phyloP scores from a whole-genome alignment of 2,113 vertebrate genomes.

The Hippopotamus amphibius region DNA sequence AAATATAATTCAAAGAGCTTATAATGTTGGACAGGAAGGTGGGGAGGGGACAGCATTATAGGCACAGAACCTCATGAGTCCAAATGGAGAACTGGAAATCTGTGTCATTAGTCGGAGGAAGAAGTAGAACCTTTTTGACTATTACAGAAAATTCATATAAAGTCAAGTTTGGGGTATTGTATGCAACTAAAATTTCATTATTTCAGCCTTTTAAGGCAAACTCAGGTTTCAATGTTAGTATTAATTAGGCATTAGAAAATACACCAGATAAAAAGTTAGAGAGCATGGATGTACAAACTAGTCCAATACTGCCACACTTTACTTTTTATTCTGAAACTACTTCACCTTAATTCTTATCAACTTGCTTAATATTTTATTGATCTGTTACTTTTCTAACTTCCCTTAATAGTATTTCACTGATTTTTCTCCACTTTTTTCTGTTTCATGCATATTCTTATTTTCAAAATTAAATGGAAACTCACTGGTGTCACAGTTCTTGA shows the following conservation, averaged over 20 bases:
- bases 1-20: not conserved
- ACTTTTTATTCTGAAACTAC: conserved; percentile 10
- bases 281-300: not conserved
- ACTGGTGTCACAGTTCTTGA: not conserved
- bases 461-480: not conserved
- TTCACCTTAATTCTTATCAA: not conserved
- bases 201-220: not conserved
- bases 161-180: not conserved
- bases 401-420: not conserved
- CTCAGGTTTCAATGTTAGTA: not conserved
- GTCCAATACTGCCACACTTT: not conserved
- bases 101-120: not conserved
- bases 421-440: not conserved
- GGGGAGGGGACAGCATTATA: not conserved
- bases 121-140: not conserved
- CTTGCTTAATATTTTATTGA: not conserved
- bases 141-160: not conserved
- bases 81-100: not conserved
- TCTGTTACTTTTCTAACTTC: not conserved
- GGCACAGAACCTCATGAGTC: not conserved
- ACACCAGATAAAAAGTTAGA: not conserved
- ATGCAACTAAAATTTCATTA: not conserved
- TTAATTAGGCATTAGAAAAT: not conserved
- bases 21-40: not conserved
- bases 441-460: not conserved